phyloP scores from a whole-genome alignment of 2,113 vertebrate species.

The Poecilia latipinna region DNA sequence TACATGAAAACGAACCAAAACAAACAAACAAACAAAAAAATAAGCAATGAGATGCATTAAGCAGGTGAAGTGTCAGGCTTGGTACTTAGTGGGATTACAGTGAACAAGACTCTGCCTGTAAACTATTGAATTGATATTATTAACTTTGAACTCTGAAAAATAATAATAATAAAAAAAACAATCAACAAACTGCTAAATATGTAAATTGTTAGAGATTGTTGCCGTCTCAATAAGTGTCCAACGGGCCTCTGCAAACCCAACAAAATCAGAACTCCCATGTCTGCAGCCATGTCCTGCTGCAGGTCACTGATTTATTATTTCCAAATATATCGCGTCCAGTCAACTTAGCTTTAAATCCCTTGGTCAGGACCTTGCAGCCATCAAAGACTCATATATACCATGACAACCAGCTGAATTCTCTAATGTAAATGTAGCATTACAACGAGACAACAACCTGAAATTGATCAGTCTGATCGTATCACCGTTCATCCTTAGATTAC shows the following conservation, averaged over 20 bases:
- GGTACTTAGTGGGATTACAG: background rate
- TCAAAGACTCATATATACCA: background rate
- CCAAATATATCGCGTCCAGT: background rate
- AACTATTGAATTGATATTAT: background rate
- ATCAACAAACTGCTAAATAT: background rate
- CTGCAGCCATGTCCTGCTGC: background rate
- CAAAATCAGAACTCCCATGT: background rate
- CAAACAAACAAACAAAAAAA: background rate
- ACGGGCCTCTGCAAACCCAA: background rate
- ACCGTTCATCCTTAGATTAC: background rate
- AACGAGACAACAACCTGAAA: background rate
- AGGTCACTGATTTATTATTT: background rate
- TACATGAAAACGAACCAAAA: background rate
- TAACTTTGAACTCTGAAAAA: background rate
- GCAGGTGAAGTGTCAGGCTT: background rate
- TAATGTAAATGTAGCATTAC: background rate
- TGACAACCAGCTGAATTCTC: background rate
- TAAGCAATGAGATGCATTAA: background rate
- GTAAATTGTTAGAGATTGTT: background rate
- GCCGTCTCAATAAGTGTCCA: background rate
- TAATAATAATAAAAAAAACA: background rate
- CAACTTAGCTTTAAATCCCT: background rate
- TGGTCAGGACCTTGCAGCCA: background rate
- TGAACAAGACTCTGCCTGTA: background rate
- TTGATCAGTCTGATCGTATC: background rate